Base-by-base conservation (phyloP, 1,140 invertebrate species). In the Drosophila sulfurigaster region DNA sequence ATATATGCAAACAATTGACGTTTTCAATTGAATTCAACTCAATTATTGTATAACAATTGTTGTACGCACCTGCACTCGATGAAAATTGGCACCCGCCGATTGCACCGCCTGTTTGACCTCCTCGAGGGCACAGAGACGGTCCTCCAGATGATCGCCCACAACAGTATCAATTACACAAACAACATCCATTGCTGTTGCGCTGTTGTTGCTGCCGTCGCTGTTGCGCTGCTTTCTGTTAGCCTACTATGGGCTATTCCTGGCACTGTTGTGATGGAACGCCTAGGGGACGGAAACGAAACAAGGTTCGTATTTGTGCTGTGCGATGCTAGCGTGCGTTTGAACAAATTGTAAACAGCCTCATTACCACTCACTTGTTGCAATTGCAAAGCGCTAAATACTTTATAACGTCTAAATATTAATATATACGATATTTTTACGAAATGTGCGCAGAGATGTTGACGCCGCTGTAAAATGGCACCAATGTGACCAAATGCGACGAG, bases 101-200 rank as follows among this genome's bases (percentile, higher is more conserved):
- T 95, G 94, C 78, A 97, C 97, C 32, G 97, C 97, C 91, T 96
- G 94, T 81, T 95, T 95, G 13, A 98, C 95, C 94, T 98, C 97
- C 78, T 98, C 97, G 28, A 97, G 94, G 15, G 97, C 97, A 92
- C 95, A 95, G 93, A 95, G 96, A 57, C 97, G 94, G 68, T 97
- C 95, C 52, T 93, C 91, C 59, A 97, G 93, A 92, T 96, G 94
- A 76, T 96, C 95, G 13, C 94, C 93, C 91, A 96, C 95, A 81
- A 96, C 95, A 28, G 97, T 93, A 93, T 98, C 98, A 77, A 98
- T 94, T 56, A 99, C 96, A 94, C 97, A 98, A 63, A 96, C 98
- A 51, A 99, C 97, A 93, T 98, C 97, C 96, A 98, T 98, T 74
- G 94, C 94, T 45, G 54, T 41, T 74, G 41, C 51, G 48, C 32